These are phyloP conservation scores for Spermophilus dauricus DNA, from an alignment of 2,113 vertebrate genomes.

Conservation along the genomic window DNA sequence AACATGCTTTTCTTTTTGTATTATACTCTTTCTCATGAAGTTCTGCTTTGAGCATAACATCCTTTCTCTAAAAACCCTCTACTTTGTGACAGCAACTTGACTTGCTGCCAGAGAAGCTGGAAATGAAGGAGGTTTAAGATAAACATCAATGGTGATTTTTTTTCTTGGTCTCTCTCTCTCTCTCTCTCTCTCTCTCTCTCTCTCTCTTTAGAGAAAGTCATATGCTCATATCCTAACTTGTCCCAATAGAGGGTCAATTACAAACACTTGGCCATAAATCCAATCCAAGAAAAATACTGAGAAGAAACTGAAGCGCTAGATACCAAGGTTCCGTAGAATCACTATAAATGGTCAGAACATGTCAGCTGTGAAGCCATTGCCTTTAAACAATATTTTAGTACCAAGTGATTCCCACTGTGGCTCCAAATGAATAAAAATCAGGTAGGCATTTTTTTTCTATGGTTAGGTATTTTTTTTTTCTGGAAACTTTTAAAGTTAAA, in stretches of 20 bases:
- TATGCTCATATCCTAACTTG: slow-evolving; percentile 96
- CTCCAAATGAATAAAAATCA: slow-evolving; percentile 88
- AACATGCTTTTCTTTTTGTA: slow-evolving; percentile 71
- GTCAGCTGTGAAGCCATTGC: slow-evolving; percentile 83
- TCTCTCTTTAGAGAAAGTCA: slow-evolving; percentile 85
- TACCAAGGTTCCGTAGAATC: slow-evolving; percentile 92
- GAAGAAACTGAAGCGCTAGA: slow-evolving; percentile 93
- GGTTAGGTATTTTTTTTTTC: slow-evolving; percentile 87
- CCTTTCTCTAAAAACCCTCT: slow-evolving; percentile 81
- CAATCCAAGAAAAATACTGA: slow-evolving; percentile 98
- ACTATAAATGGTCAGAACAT: slow-evolving; percentile 87
- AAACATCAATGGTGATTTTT: slow-evolving; percentile 90
- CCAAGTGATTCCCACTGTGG: slow-evolving; percentile 83
- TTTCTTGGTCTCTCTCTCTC: slow-evolving; percentile 83
- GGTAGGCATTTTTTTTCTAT: slow-evolving; percentile 85
- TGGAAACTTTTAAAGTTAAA: slow-evolving; percentile 85
- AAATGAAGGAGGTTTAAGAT: slow-evolving; percentile 91
- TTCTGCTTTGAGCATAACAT: slow-evolving; percentile 62
- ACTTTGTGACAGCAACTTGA: slow-evolving; percentile 88
- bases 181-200: slow-evolving; percentile 83
- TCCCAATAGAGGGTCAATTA: slow-evolving; percentile 98
- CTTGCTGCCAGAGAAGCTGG: slow-evolving; percentile 87
- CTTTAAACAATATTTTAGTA: slow-evolving; percentile 88
- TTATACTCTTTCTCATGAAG: slow-evolving; percentile 67
- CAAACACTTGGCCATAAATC: slow-evolving; percentile 96